phyloP scores from a whole-genome alignment of 1,140 invertebrate species.

The Habropoda laboriosa region DNA sequence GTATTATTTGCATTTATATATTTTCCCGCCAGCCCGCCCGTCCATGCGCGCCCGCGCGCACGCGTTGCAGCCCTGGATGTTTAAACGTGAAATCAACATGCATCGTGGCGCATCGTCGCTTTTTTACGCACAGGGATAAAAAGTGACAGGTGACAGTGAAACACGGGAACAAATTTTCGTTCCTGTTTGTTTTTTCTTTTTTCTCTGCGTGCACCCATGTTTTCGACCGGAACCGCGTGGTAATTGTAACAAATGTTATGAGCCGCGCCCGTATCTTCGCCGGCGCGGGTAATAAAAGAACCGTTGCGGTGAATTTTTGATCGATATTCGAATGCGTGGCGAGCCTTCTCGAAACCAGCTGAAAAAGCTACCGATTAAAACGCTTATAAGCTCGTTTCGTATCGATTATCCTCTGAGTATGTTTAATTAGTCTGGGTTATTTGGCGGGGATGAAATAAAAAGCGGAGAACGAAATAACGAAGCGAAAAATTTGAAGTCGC shows the following conservation, averaged over 20 bases:
- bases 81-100: constrained; percentile 50
- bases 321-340: background rate
- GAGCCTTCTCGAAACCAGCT: too few species aligned
- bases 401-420: background rate
- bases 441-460: background rate
- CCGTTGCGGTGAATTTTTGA: constrained; percentile 8
- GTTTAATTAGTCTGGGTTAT: background rate
- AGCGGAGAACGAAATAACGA: too few species aligned
- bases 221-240: background rate
- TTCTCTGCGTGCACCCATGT: background rate
- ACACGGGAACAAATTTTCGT: constrained; percentile 43
- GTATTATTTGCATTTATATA: constrained; percentile 53
- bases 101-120: constrained; percentile 44
- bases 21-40: background rate
- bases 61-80: constrained; percentile 9
- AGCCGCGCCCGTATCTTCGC: constrained; percentile 3
- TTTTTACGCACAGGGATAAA: constrained; percentile 44
- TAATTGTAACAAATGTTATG: constrained; percentile 49
- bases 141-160: constrained; percentile 49
- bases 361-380: background rate
- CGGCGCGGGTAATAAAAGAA: constrained; percentile 14
- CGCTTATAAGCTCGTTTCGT: background rate
- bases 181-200: background rate
- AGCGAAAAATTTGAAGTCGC: background rate
- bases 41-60: background rate